These are phyloP conservation scores for Phlogophora meticulosa DNA, from an alignment of 2,888 invertebrate genomes.

Conservation along the genomic window DNA sequence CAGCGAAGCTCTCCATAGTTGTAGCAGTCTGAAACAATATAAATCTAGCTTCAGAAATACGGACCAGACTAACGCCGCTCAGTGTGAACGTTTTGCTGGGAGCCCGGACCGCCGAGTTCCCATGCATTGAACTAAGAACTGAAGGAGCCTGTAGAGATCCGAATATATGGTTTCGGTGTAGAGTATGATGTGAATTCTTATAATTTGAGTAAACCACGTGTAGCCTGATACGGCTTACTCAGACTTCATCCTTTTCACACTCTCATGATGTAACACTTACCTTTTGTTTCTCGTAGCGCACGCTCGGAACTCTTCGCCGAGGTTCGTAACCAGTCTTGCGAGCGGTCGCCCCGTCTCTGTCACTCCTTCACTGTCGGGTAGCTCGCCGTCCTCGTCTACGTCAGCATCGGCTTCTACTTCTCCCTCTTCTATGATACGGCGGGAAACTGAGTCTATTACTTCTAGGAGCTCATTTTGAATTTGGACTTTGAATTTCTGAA, in stretches of 20 bases:
- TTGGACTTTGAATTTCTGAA: conserved; percentile 94
- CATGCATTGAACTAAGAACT: too few species aligned
- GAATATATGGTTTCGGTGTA: too few species aligned
- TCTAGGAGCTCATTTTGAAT: conserved; percentile 95
- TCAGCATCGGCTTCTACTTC: conserved; percentile 81
- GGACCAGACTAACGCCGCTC: too few species aligned
- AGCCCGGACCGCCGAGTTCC: too few species aligned
- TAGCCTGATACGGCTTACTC: too few species aligned
- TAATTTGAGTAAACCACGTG: too few species aligned
- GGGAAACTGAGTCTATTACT: conserved; percentile 95
- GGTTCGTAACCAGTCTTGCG: conserved; percentile 78
- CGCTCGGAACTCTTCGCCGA: conserved; percentile 84
- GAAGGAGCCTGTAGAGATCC: too few species aligned
- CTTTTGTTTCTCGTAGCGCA: conserved; percentile 84
- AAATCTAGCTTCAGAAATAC: background rate
- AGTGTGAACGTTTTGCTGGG: too few species aligned
- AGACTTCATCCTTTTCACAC: background rate
- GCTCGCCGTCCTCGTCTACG: conserved; percentile 78
- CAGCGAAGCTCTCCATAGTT: conserved; percentile 95
- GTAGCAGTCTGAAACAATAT: conserved; percentile 91
- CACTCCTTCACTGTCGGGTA: conserved; percentile 73
- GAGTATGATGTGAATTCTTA: too few species aligned
- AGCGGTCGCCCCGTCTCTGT: conserved; percentile 83
- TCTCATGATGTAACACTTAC: conserved; percentile 58
- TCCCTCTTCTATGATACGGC: conserved; percentile 93